A percentile compares a stretch with the other conserved stretches of the same genome.
phyloP scores from a whole-genome alignment of 2,888 invertebrate species.

The Conchocele bisecta region DNA sequence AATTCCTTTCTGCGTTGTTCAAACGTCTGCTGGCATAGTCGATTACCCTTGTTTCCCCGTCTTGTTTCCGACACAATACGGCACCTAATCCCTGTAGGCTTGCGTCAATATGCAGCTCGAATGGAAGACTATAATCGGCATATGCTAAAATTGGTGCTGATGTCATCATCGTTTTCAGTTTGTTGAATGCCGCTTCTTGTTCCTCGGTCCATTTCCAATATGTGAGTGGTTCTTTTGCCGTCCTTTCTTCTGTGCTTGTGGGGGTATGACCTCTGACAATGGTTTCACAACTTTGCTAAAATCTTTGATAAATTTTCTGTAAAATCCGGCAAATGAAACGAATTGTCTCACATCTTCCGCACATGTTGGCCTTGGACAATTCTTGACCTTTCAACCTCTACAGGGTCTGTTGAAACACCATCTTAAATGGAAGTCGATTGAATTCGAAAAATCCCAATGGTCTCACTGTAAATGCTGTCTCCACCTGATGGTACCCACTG shows the following conservation, averaged over 20 bases:
- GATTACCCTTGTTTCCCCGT: neutral
- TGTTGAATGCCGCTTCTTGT: slow-evolving; percentile 3
- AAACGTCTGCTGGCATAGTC: neutral
- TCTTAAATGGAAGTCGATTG: slow-evolving; percentile 9
- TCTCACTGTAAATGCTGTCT: too few relatives aligned
- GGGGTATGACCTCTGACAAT: too few relatives aligned
- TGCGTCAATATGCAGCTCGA: slow-evolving; percentile 5
- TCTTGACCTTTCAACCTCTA: slow-evolving; percentile 14
- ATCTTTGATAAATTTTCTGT: slow-evolving; percentile 19
- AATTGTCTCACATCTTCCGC: slow-evolving; percentile 29
- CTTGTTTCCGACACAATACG: too few relatives aligned
- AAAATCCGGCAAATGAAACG: slow-evolving; percentile 18
- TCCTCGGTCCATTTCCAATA: slow-evolving; percentile 8
- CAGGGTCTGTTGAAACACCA: slow-evolving; percentile 11
- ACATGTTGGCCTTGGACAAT: slow-evolving; percentile 14
- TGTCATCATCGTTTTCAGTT: neutral
- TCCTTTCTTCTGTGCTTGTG: too few relatives aligned
- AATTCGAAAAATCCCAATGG: too few relatives aligned
- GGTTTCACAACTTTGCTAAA: slow-evolving; percentile 18
- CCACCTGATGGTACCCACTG: slow-evolving; percentile 6
- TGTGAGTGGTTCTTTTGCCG: neutral
- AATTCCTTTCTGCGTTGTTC: too few relatives aligned
- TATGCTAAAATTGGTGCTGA: slow-evolving; percentile 2
- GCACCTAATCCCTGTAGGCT: too few relatives aligned
- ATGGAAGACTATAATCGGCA: neutral